Conservation (phyloP, 2,113 vertebrate genomes). For the Aramus guarauna region DNA sequence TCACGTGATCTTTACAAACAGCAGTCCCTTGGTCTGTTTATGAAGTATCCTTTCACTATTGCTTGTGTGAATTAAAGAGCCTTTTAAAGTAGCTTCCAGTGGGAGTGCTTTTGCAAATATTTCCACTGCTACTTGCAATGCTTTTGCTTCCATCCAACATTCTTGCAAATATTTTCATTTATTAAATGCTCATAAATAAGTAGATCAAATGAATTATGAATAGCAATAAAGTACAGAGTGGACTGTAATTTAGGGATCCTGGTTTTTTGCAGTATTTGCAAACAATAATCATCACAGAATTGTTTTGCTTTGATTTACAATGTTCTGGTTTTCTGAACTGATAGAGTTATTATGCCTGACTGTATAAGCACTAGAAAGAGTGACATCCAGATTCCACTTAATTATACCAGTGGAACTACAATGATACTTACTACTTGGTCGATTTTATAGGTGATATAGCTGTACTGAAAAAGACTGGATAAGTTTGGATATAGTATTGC, state of each 20-base stretch:
- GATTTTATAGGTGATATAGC: background rate
- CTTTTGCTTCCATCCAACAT: conserved; percentile 5
- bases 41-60: background rate
- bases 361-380: background rate
- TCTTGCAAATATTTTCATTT: background rate
- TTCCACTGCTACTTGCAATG: background rate
- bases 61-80: background rate
- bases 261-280: background rate
- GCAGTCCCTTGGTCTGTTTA: background rate
- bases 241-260: background rate
- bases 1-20: background rate
- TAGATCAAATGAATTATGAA: background rate
- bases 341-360: background rate
- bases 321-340: background rate
- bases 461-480: background rate
- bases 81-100: background rate
- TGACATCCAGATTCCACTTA: background rate
- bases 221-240: background rate
- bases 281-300: background rate
- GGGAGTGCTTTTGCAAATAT: background rate
- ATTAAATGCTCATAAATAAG: background rate
- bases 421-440: background rate
- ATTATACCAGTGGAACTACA: background rate
- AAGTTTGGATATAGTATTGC: background rate
- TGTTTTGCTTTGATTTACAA: background rate